A percentile compares a stretch with the other conserved stretches of the same genome.
phyloP scores from a whole-genome alignment of 2,888 invertebrate species.

The Petrolisthes manimaculis region DNA sequence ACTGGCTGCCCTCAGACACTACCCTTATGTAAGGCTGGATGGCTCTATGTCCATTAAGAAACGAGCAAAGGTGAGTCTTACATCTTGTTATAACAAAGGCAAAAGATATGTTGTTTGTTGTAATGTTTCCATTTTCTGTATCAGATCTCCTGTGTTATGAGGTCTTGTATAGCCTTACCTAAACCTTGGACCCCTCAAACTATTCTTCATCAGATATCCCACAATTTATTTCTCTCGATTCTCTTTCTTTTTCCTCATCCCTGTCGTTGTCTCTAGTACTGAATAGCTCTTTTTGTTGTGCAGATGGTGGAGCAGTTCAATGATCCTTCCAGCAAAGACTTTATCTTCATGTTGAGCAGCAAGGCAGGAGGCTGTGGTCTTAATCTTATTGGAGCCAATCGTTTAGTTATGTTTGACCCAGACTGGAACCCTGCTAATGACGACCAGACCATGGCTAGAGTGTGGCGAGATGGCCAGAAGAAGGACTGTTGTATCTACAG shows the following conservation, averaged over 20 bases:
- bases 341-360: slow-evolving; percentile 98
- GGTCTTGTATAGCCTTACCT: too few species aligned
- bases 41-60: slow-evolving; percentile 98
- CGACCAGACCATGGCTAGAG: slow-evolving; percentile 99
- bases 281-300: background rate
- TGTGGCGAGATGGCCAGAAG: slow-evolving; percentile 99
- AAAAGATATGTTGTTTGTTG: too few species aligned
- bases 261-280: background rate
- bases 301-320: slow-evolving; percentile 90
- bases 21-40: slow-evolving; percentile 92
- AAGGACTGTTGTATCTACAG: slow-evolving; percentile 98
- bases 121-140: too few species aligned
- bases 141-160: too few species aligned
- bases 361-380: slow-evolving; percentile 99
- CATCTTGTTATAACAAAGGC: too few species aligned
- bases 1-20: slow-evolving; percentile 85
- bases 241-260: background rate
- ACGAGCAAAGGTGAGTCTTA: slow-evolving; percentile 80
- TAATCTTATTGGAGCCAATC: slow-evolving; percentile 98
- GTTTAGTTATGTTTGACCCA: slow-evolving; percentile 98
- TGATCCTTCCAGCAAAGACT: slow-evolving; percentile 86
- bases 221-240: background rate
- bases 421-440: slow-evolving; percentile 99
- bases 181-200: too few species aligned
- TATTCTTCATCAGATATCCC: too few species aligned